Evolutionary conservation across 2,113 vertebrate species (phyloP).

Genomic region (cat (Felis catus)): F.catus_Fca126_mat1.0 CM031412.1:156493501-156494000

Average conservation of each 20-base stretch:
- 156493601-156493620: not conserved
- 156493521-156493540: not conserved
- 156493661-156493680: not conserved
- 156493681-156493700: not conserved
- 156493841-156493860: not conserved
- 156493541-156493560: not conserved
- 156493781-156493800: not conserved
- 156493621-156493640: not conserved
- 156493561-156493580: not conserved
- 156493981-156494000: too few species aligned
- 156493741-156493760: not conserved
- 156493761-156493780: not conserved
- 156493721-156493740: not conserved
- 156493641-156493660: not conserved
- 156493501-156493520: not conserved
- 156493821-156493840: not conserved
- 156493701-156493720: accelerated
- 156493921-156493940: too few species aligned
- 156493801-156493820: not conserved
- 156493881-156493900: too few species aligned
- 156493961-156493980: too few species aligned
- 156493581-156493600: not conserved
- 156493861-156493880: too few species aligned
- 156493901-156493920: too few species aligned
- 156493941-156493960: too few species aligned